Base-by-base conservation (phyloP, 2,113 vertebrate species). In the Camelus bactrianus region DNA sequence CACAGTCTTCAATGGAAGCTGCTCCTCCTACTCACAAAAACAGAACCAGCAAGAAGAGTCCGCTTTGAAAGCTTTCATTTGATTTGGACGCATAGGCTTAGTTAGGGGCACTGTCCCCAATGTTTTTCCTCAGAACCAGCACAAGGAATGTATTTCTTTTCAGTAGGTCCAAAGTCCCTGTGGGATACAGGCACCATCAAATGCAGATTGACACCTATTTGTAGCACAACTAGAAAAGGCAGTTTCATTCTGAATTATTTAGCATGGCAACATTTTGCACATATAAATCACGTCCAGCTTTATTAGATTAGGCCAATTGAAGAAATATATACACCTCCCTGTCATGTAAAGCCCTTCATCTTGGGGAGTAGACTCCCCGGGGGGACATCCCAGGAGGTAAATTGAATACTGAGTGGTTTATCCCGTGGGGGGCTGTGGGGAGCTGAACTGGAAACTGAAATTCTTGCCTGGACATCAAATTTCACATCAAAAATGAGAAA, bases 231-330 rank as follows among this genome's bases (percentile, higher is more conserved):
- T 96, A 72, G 95, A 81, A 98, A 96, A 95, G 38, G 91, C 96
- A 69, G 96, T 91, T 96, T 95, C 58, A 67, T 97, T 98, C 93
- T 98, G 97, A 98, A 98, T 97, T 97, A 96, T 98, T 98, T 58
- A 98, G 97, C 97, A 79, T 0, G 1, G 96, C 97, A 97, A 92
- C 89, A 86, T 98, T 97, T 97, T 98, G 86, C 72, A 97, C 98
- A 96, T 97, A 96, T 98, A 98, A 98, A 98, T 96, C 97, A 98
- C 75, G 64, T 96, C 96, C 96, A 67, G 80, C 94, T 97, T 97
- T 95, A 98, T 98, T 97, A 15, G 65, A 60, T 64, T 90, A 82
- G 80, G 75, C 82, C 91, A 97, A 98, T 89, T 97, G 81, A 89
- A n/a, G 83, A 89, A 97, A 96, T 97, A 98, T 95, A 89, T 62